Evolutionary conservation across 2,888 invertebrate genomes (phyloP).

Genomic region (Napeogenes sylphis): DNA sequence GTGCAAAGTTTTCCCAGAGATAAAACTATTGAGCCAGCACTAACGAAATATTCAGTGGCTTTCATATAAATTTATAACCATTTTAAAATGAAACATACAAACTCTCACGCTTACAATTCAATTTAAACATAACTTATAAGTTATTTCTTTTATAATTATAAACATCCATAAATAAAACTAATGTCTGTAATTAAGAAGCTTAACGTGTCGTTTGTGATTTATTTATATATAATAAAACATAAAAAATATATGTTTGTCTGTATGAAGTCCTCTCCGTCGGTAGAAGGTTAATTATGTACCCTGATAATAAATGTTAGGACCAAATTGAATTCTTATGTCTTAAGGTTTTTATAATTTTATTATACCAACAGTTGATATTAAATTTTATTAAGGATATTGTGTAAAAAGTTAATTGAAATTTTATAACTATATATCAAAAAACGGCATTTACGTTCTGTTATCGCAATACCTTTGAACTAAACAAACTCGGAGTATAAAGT

Average conservation of each 20-base stretch:
- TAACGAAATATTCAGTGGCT: too few species aligned
- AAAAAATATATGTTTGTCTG: conserved; percentile 15
- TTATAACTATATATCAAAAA: conserved; percentile 33
- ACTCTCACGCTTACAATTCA: too few species aligned
- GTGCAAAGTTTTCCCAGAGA: too few species aligned
- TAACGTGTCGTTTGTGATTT: conserved; percentile 29
- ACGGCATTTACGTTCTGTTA: conserved; percentile 1
- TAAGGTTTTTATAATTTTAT: conserved; percentile 34
- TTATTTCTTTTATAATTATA: conserved; percentile 16
- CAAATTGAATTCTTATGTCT: conserved; percentile 37
- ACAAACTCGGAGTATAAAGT: not conserved
- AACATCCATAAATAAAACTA: conserved; percentile 28
- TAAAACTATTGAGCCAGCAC: too few species aligned
- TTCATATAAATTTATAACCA: too few species aligned
- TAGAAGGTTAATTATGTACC: conserved; percentile 29
- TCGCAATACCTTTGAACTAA: too few species aligned
- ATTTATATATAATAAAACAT: conserved; percentile 30
- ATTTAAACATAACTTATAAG: too few species aligned
- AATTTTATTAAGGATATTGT: conserved; percentile 35
- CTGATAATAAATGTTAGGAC: conserved; percentile 32
- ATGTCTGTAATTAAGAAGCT: conserved; percentile 31
- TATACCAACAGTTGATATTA: conserved; percentile 31
- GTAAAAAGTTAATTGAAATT: conserved; percentile 36
- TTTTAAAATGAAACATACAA: too few species aligned
- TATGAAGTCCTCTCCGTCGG: conserved; percentile 30